Percentiles rank a stretch among this genome's conserved stretches.
These are phyloP conservation scores for Zaprionus lachaisei DNA, from an alignment of 1,140 invertebrate genomes.

Conservation along the genomic window DNA sequence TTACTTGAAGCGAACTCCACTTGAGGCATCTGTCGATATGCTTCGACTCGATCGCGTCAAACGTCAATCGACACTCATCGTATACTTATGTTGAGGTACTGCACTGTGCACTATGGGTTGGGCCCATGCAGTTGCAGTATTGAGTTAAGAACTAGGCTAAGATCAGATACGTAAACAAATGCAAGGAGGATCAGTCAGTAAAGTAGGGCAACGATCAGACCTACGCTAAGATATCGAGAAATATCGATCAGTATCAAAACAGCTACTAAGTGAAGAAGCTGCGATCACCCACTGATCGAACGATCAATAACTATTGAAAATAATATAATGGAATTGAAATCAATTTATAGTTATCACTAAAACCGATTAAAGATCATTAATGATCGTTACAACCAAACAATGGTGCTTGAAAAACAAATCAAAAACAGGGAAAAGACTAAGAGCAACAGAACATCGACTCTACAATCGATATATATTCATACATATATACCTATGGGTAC, in stretches of 20 bases:
- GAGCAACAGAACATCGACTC: neutral
- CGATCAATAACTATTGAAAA: neutral
- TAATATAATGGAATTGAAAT: neutral
- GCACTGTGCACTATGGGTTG: conserved; percentile 9
- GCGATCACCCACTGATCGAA: conserved; percentile 3
- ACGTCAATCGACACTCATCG: conserved; percentile 27
- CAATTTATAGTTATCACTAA: neutral
- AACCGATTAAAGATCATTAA: conserved; percentile 1
- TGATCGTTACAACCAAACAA: neutral
- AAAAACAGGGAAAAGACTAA: neutral
- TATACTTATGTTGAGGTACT: conserved; percentile 18
- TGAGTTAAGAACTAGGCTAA: conserved; percentile 31
- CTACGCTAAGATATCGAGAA: neutral
- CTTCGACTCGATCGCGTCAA: conserved; percentile 6
- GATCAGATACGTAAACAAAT: neutral
- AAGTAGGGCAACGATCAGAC: conserved; percentile 18
- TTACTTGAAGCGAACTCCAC: conserved; percentile 28
- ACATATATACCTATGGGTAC: neutral
- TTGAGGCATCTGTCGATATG: conserved; percentile 35
- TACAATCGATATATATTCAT: neutral
- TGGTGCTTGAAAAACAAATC: neutral
- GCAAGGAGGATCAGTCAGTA: neutral
- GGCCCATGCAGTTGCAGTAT: conserved; percentile 20
- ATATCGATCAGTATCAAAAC: neutral
- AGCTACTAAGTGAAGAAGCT: neutral